Conservation (phyloP, 1,140 invertebrate species). For the Micrasema longulum region DNA sequence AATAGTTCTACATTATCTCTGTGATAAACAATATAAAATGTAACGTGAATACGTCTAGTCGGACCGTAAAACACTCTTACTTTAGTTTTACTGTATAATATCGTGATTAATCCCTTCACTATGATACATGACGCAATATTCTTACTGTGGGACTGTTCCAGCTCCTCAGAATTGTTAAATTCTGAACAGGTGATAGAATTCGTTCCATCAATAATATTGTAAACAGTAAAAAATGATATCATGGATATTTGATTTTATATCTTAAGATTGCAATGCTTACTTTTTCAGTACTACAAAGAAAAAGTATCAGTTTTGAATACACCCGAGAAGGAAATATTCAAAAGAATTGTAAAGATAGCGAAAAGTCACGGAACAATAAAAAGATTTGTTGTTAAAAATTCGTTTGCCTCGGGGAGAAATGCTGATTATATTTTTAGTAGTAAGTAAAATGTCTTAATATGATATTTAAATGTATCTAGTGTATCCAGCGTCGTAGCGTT, state of each 20-base stretch:
- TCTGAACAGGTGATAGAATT: conserved; percentile 36
- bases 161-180: conserved; percentile 50
- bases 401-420: conserved; percentile 38
- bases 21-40: no score
- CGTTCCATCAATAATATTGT: not conserved
- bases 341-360: conserved; percentile 45
- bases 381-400: conserved; percentile 48
- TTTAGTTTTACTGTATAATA: not conserved
- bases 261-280: no score
- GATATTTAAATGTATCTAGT: no score
- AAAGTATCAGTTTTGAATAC: conserved; percentile 25
- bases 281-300: conserved; percentile 48
- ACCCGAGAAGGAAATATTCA: conserved; percentile 44
- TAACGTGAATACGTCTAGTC: no score
- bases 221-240: no score
- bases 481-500: no score
- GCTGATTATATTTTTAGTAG: conserved; percentile 18
- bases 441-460: conserved; percentile 5
- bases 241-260: no score
- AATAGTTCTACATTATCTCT: no score
- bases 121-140: conserved; percentile 66
- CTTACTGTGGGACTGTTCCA: conserved; percentile 63
- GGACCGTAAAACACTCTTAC: no score
- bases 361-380: conserved; percentile 46
- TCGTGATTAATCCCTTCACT: not conserved